Base-by-base conservation (phyloP, 2,113 vertebrate species). In the Cercocebus atys region DNA sequence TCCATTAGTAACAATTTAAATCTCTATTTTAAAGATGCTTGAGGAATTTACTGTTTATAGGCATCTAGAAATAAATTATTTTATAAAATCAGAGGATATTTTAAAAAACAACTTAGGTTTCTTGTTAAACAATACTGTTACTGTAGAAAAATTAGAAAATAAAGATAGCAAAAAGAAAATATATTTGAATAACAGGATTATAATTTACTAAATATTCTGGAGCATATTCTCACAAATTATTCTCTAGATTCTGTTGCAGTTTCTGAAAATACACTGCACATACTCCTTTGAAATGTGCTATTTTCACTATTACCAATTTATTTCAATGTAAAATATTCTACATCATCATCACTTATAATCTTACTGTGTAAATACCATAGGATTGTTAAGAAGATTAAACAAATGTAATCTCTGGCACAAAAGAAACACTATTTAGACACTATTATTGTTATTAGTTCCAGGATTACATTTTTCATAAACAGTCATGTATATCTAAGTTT, bases 1-100 rank as follows among this genome's bases (percentile, higher is more conserved):
- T 89, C 16, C 11, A 7, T 75, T 89, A 85, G 47, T 81, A 92
- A 47, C n/a, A 88, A 32, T 55, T 73, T 64, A 82, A 90, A 81
- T 93, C 45, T 90, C 75, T 84, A 95, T 61, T 93, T 94, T 86
- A 89, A 96, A 92, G 59, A 68, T 68, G 64, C n/a, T 85, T 81
- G 93, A 57, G 64, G 3, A 66, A 88, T 85, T 40, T 40, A 90
- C 35, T 55, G 22, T 95, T 95, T 70, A 47, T 40, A 93, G 40
- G 47, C 92, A 95, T 83, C n/a, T 25, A 68, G 32, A 95, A 93
- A 66, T 32, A 90, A 96, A 90, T 47, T 50, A 47, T 93, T 89
- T n/a, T 81, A 14, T 32, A 92, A 94, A 90, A 89, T 47, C n/a
- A 94, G 85, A 94, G 50, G 6, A 83, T 8, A 52, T 50, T 73